Evolutionary conservation across 2,797 vertebrate species (phyloP).

Genomic region (Notoglanidium macrostoma): DNA sequence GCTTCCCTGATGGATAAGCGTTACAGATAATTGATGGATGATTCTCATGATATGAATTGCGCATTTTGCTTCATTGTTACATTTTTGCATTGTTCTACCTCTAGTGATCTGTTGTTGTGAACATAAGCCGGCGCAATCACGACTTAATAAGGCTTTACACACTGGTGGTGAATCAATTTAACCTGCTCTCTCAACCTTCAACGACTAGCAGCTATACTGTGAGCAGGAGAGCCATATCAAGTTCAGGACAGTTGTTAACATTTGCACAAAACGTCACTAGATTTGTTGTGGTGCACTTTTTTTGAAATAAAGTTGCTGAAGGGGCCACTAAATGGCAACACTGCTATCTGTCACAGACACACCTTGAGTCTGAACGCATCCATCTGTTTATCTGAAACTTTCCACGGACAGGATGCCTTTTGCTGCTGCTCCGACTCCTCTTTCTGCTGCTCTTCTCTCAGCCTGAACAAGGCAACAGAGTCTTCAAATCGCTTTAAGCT

Average conservation of each 20-base stretch:
- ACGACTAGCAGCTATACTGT: not conserved
- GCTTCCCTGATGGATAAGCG: too few relatives aligned
- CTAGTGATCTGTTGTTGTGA: not conserved
- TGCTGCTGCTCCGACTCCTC: constrained; percentile 46
- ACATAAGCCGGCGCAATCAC: not conserved
- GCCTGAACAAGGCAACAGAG: constrained; percentile 68
- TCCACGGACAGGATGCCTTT: constrained; percentile 63
- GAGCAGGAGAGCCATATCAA: not conserved
- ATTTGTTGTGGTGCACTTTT: not conserved
- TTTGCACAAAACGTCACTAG: not conserved
- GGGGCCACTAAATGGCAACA: not conserved
- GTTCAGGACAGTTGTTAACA: not conserved
- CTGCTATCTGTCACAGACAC: constrained; percentile 9
- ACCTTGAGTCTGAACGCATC: constrained; percentile 72
- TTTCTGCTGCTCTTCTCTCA: constrained; percentile 65
- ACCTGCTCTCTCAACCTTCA: not conserved
- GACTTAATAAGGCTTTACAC: not conserved
- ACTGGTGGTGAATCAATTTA: not conserved
- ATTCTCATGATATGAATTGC: too few relatives aligned
- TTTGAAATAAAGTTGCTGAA: not conserved
- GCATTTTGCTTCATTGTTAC: too few relatives aligned
- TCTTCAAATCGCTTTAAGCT: constrained; percentile 74
- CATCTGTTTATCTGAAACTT: constrained; percentile 73
- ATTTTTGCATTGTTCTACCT: not conserved
- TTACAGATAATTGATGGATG: too few relatives aligned